These are phyloP conservation scores for Uloborus plumipes DNA, from an alignment of 2,888 invertebrate genomes.

Conservation along the genomic window DNA sequence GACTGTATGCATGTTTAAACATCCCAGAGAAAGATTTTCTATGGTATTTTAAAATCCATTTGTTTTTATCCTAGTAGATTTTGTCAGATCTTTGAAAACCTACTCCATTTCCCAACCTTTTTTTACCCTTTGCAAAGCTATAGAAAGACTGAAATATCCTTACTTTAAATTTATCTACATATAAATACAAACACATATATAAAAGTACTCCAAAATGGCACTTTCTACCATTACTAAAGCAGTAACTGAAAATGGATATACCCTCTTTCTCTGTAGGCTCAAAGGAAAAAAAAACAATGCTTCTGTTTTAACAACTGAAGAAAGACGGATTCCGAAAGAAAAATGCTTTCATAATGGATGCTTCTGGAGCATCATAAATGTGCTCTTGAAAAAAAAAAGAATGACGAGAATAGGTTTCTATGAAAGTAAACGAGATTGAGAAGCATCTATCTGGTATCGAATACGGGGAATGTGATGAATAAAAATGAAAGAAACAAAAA, in stretches of 20 bases:
- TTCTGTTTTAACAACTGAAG: constrained; percentile 50
- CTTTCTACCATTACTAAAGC: constrained; percentile 47
- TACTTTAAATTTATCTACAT: too few relatives aligned
- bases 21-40: too few relatives aligned
- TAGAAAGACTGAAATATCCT: too few relatives aligned
- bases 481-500: constrained; percentile 14
- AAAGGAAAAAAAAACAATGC: constrained; percentile 29
- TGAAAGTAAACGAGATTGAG: constrained; percentile 45
- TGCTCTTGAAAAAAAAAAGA: constrained; percentile 43
- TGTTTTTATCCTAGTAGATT: too few relatives aligned
- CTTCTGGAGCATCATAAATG: constrained; percentile 50
- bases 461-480: constrained; percentile 17
- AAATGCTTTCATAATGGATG: constrained; percentile 56
- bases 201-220: constrained; percentile 18
- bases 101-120: too few relatives aligned
- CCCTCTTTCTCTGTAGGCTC: constrained; percentile 32
- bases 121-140: too few relatives aligned
- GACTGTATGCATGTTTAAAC: too few relatives aligned
- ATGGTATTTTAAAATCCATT: too few relatives aligned
- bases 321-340: constrained; percentile 26
- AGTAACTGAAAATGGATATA: constrained; percentile 31
- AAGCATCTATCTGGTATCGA: constrained; percentile 23
- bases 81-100: too few relatives aligned
- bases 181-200: too few relatives aligned
- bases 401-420: constrained; percentile 37